These are phyloP conservation scores for Hydrophis major DNA, from an alignment of 2,797 vertebrate genomes.

Conservation along the genomic window DNA sequence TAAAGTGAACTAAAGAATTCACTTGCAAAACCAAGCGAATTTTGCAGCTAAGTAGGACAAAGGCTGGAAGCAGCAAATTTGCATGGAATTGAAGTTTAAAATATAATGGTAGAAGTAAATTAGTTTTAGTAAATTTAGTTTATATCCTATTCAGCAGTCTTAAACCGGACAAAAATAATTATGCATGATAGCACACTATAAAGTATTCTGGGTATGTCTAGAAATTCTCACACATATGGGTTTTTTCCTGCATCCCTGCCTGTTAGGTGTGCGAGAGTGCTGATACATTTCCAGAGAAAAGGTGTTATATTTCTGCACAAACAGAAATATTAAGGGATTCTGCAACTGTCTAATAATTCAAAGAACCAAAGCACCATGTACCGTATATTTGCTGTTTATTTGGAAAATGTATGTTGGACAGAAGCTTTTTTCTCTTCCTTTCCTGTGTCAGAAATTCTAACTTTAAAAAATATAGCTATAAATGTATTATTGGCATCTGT, in stretches of 20 bases:
- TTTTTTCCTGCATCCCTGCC: neutral
- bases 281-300: neutral
- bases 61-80: neutral
- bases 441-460: neutral
- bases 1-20: neutral
- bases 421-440: neutral
- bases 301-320: neutral
- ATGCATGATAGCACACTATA: neutral
- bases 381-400: neutral
- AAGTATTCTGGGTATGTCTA: constrained; percentile 14
- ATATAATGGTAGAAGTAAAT: neutral
- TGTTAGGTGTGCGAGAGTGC: neutral
- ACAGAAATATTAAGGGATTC: neutral
- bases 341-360: neutral
- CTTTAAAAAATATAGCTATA: neutral
- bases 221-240: neutral
- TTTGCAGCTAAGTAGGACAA: neutral
- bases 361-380: neutral
- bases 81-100: neutral
- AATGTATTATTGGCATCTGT: neutral
- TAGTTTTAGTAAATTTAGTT: neutral
- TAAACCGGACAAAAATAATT: constrained; percentile 7
- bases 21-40: neutral
- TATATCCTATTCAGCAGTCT: neutral
- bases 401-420: neutral